A percentile compares a stretch with the other conserved stretches of the same genome.
Conservation (phyloP, 2,888 invertebrate genomes). For the Diarsia rubi region DNA sequence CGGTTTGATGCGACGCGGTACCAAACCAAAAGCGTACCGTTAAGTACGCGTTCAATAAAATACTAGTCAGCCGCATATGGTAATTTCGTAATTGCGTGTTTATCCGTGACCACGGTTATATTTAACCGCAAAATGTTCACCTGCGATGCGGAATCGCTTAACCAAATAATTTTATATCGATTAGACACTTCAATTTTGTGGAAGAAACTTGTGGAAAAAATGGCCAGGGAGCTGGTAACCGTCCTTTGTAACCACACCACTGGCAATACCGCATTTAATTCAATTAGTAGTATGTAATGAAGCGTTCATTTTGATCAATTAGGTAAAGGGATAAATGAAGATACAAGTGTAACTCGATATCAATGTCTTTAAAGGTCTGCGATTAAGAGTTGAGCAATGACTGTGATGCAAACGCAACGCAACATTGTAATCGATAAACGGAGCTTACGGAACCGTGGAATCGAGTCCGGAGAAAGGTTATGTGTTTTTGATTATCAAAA, state of each 20-base stretch:
- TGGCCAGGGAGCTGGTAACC: constrained; percentile 41
- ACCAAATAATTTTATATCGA: constrained; percentile 73
- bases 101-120: constrained; percentile 78
- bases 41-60: constrained; percentile 82
- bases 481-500: constrained; percentile 55
- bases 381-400: constrained; percentile 70
- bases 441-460: constrained; percentile 61
- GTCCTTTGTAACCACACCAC: constrained; percentile 41
- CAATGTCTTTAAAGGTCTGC: constrained; percentile 69
- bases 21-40: constrained; percentile 77
- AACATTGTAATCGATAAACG: constrained; percentile 71
- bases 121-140: constrained; percentile 72
- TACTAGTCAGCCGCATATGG: constrained; percentile 80
- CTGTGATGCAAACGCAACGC: constrained; percentile 69
- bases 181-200: constrained; percentile 61
- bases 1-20: constrained; percentile 72
- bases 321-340: constrained; percentile 59
- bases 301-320: constrained; percentile 61
- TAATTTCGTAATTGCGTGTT: constrained; percentile 85
- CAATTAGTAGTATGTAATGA: constrained; percentile 67
- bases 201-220: constrained; percentile 51
- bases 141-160: constrained; percentile 71
- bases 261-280: constrained; percentile 59
- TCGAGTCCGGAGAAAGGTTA: constrained; percentile 63
- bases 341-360: constrained; percentile 67